Conservation (phyloP, 2,113 vertebrate species). For the Chiloscyllium plagiosum region DNA sequence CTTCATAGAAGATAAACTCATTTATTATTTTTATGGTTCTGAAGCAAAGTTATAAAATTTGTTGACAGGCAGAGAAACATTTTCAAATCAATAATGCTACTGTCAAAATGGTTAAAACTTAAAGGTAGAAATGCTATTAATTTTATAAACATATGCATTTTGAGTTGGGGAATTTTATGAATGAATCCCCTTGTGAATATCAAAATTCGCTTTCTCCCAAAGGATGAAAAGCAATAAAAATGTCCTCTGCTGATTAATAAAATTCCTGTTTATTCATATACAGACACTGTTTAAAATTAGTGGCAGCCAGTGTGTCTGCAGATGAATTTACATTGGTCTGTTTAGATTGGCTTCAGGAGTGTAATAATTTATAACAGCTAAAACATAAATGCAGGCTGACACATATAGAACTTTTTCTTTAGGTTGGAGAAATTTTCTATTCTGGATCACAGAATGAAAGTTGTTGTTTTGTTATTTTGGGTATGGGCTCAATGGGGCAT, state of each 20-base stretch:
- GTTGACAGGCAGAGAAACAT: neutral
- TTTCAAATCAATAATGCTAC: slow-evolving; percentile 28
- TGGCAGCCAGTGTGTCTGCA: slow-evolving; percentile 81
- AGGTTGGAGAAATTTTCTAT: slow-evolving; percentile 77
- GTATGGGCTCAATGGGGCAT: neutral
- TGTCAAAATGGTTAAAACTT: slow-evolving; percentile 22
- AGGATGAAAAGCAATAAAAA: slow-evolving; percentile 38
- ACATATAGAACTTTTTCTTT: slow-evolving; percentile 52
- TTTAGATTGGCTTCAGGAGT: slow-evolving; percentile 85
- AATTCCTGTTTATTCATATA: slow-evolving; percentile 72
- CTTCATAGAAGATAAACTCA: neutral
- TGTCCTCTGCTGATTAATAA: slow-evolving; percentile 69
- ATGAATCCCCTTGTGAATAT: slow-evolving; percentile 36
- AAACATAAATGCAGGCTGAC: slow-evolving; percentile 80
- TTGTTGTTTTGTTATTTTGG: slow-evolving; percentile 32
- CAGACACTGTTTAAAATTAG: slow-evolving; percentile 82
- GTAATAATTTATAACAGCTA: slow-evolving; percentile 95
- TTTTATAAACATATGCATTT: slow-evolving; percentile 72
- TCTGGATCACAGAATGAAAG: slow-evolving; percentile 40
- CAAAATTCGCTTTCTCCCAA: slow-evolving; percentile 34
- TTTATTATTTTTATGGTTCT: neutral
- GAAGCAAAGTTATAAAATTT: neutral
- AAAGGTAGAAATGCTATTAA: slow-evolving; percentile 58
- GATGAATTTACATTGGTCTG: slow-evolving; percentile 88
- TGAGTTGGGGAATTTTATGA: slow-evolving; percentile 32